Evolutionary conservation across 2,797 vertebrate species (phyloP), one percentile per base, ranked within the genome.

Genomic region (Sebastes diploproa): DNA sequence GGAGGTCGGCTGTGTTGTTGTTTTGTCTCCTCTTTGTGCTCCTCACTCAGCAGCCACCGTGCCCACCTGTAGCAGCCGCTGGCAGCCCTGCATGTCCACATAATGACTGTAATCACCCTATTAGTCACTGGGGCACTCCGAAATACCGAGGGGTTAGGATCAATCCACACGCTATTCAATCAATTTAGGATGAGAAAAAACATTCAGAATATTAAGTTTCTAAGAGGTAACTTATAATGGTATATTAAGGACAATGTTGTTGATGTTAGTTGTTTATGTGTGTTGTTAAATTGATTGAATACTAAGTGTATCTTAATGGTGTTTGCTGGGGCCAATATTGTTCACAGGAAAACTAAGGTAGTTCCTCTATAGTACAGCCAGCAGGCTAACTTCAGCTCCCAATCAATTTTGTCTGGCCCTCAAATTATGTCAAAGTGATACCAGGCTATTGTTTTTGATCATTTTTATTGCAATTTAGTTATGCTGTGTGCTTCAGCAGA

Each of bases 41-140:
- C 13, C 38, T 64, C 62, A n/a, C 60, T 73, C 58, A 69, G 72
- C 55, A 54, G 58, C 50, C 27, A 4, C 54, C 6, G 7, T 42
- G 46, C 13, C 75, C 72, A 74, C 81, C 70, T 86, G 81, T 27
- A 61, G 62, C 69, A 80, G 64, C 83, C 61, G 74, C 79, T 52
- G 65, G 61, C 77, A 60, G 77, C 52, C 18, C 64, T 36, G 62
- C 60, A 54, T 46, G 78, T 76, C 62, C 67, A 38, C 55, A 29
- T 81, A 78, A 82, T 86, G 70, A 80, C 73, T 83, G 50, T 84
- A 76, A 91, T 88, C 67, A 54, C 30, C 36, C 29, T 66, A 56
- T 84, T 84, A 86, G 72, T 83, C 59, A 71, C 29, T 16, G 13
- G n/a, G 42, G 20, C 86, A 69, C 77, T 75, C 7, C 25, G 66